Conservation (phyloP, 2,797 vertebrate genomes). For the Danio aesculapii region DNA sequence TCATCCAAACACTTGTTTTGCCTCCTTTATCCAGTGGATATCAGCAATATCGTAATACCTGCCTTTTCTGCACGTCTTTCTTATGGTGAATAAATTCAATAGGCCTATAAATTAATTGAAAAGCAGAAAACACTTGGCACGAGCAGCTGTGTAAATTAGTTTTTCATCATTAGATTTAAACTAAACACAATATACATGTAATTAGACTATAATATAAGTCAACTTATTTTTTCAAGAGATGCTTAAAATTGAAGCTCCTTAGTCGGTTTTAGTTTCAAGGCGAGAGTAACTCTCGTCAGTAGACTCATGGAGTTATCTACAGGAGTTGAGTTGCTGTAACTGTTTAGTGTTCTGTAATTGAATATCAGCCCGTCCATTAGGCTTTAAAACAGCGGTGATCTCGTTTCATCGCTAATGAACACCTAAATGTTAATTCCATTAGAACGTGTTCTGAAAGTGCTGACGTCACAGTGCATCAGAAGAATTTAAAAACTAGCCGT, state of each 20-base stretch:
- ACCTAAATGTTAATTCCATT: not conserved
- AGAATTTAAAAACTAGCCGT: not conserved
- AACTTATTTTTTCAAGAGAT: slow-evolving; percentile 10
- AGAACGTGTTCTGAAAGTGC: not conserved
- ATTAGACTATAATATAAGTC: not conserved
- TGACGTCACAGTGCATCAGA: not conserved
- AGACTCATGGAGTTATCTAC: not conserved
- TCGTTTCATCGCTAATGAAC: slow-evolving; percentile 23
- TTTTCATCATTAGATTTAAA: not conserved
- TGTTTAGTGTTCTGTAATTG: slow-evolving; percentile 21
- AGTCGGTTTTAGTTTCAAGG: not conserved
- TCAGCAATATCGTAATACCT: slow-evolving; percentile 43
- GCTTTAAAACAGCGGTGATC: slow-evolving; percentile 28
- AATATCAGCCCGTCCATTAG: slow-evolving; percentile 27
- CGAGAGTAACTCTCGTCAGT: not conserved
- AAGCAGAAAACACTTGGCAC: not conserved
- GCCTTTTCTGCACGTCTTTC: slow-evolving; percentile 31
- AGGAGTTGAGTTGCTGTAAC: not conserved
- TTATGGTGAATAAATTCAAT: slow-evolving; percentile 32
- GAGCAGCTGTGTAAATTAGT: not conserved
- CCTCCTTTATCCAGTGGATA: slow-evolving; percentile 52
- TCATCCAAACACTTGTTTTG: slow-evolving; percentile 61
- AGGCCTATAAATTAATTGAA: slow-evolving; percentile 25
- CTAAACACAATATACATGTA: not conserved
- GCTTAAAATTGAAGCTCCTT: not conserved